Conservation (phyloP, 92 coral and sea anemone species). For the Epizoanthus illoricatus region DNA sequence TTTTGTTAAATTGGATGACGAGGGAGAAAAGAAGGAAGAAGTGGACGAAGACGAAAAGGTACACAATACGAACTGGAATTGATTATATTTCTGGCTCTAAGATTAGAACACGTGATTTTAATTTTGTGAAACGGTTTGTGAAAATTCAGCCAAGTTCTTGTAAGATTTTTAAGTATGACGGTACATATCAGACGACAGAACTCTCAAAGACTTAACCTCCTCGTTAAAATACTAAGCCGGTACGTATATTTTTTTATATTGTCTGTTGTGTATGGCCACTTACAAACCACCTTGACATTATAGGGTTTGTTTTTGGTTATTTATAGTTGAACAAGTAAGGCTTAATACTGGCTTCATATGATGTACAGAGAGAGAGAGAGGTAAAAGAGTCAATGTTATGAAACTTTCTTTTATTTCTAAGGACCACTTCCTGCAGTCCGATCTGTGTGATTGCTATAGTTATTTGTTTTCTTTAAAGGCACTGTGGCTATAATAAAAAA, state of each 20-base stretch:
- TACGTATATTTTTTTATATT: no score
- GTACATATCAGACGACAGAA: neutral
- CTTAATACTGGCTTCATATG: no score
- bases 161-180: no score
- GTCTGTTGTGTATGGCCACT: no score
- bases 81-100: neutral
- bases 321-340: no score
- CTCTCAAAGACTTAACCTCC: neutral
- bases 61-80: neutral
- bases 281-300: no score
- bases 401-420: neutral
- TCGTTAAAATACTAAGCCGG: no score
- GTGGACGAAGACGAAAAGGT: conserved; percentile 29
- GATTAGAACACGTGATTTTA: neutral
- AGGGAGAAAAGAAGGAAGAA: neutral
- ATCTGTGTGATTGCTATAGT: neutral
- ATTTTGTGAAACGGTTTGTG: no score
- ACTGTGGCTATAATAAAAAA: neutral
- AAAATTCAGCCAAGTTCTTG: no score
- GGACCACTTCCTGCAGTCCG: neutral
- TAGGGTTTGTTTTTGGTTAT: no score
- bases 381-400: no score
- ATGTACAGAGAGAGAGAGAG: no score
- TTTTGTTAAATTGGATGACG: conserved; percentile 35
- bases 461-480: neutral